A percentile compares a stretch with the other conserved stretches of the same genome.
These are phyloP conservation scores for Hyposoter dolosus DNA, from an alignment of 2,888 invertebrate genomes.

Conservation along the genomic window DNA sequence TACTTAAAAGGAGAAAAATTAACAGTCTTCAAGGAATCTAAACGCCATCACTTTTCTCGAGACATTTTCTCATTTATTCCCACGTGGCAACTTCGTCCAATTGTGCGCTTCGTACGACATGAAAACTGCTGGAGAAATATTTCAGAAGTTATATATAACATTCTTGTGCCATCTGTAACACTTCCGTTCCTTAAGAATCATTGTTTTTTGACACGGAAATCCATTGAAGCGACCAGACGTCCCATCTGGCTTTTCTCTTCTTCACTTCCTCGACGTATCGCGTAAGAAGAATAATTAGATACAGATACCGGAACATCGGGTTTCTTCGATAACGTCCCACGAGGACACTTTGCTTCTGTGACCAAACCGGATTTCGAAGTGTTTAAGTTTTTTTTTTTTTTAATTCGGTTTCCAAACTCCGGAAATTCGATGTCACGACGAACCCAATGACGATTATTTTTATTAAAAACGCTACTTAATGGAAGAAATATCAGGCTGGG, in stretches of 20 bases:
- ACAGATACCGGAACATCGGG: constrained; percentile 50
- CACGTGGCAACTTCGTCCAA: constrained; percentile 45
- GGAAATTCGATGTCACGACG: constrained; percentile 40
- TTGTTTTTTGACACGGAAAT: constrained; percentile 51
- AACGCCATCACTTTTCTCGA: constrained; percentile 43
- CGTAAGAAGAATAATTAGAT: constrained; percentile 35
- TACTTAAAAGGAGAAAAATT: constrained; percentile 22
- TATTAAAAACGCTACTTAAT: constrained; percentile 28
- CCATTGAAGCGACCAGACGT: constrained; percentile 15
- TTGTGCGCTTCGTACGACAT: constrained; percentile 36
- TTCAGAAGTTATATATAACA: constrained; percentile 36
- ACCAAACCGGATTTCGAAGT: constrained; percentile 31
- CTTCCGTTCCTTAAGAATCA: constrained; percentile 51
- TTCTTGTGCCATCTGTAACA: constrained; percentile 15
- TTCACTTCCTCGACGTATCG: constrained; percentile 34
- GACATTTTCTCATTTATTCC: constrained; percentile 17
- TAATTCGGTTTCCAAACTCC: background rate
- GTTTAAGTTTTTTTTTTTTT: background rate
- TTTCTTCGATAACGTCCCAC: constrained; percentile 33
- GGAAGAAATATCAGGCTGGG: constrained; percentile 21
- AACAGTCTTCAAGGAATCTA: constrained; percentile 47
- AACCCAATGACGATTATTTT: constrained; percentile 1
- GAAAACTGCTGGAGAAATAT: constrained; percentile 25
- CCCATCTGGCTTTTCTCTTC: constrained; percentile 27
- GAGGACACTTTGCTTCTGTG: constrained; percentile 38